phyloP scores from a whole-genome alignment of 2,888 invertebrate species.

The Volucella zonaria region DNA sequence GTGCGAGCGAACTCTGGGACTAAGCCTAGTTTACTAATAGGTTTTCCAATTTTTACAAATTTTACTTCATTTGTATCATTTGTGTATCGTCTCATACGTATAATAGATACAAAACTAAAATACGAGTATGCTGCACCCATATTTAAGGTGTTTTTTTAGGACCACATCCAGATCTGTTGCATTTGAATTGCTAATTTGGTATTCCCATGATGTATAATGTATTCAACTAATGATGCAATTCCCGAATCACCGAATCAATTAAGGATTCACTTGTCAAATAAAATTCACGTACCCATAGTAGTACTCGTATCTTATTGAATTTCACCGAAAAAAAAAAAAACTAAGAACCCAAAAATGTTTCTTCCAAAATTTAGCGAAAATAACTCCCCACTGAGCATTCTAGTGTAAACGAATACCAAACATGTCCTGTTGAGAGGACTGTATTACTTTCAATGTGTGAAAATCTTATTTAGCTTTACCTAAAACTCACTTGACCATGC shows the following conservation, averaged over 20 bases:
- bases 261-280: slow-evolving; percentile 63
- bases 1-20: too few relatives aligned
- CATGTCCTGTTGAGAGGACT: slow-evolving; percentile 45
- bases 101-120: too few relatives aligned
- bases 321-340: slow-evolving; percentile 21
- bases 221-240: slow-evolving; percentile 65
- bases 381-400: slow-evolving; percentile 44
- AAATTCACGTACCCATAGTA: slow-evolving; percentile 11
- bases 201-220: slow-evolving; percentile 10
- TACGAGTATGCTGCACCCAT: too few relatives aligned
- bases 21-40: too few relatives aligned
- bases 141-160: too few relatives aligned
- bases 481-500: slow-evolving; percentile 74
- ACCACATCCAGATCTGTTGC: too few relatives aligned
- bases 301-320: slow-evolving; percentile 34
- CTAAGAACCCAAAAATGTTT: slow-evolving; percentile 43
- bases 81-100: too few relatives aligned
- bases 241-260: slow-evolving; percentile 66
- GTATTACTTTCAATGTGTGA: slow-evolving; percentile 74
- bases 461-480: slow-evolving; percentile 73
- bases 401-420: slow-evolving; percentile 50
- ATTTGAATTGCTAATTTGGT: too few relatives aligned
- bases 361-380: slow-evolving; percentile 31
- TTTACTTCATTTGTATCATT: too few relatives aligned
- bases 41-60: too few relatives aligned